phyloP scores from a whole-genome alignment of 2,113 vertebrate species.

The Clarias macrocephalus region DNA sequence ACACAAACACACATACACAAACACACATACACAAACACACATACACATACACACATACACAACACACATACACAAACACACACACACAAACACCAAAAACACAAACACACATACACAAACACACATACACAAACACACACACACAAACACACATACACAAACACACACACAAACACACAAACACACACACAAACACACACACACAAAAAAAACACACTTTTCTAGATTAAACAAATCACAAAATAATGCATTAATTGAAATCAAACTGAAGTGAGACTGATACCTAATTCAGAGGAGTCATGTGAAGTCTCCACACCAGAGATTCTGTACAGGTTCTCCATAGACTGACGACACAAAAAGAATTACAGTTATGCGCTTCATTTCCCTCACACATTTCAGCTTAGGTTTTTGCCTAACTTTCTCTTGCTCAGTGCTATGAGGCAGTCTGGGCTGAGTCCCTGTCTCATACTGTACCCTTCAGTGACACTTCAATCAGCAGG shows the following conservation, averaged over 20 bases:
- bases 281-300: constrained; percentile 49
- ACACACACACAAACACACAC: too few relatives aligned
- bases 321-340: constrained; percentile 84
- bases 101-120: too few relatives aligned
- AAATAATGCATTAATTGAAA: background rate
- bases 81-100: too few relatives aligned
- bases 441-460: background rate
- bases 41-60: too few relatives aligned
- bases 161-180: too few relatives aligned
- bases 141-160: too few relatives aligned
- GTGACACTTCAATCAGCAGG: background rate
- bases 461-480: background rate
- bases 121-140: too few relatives aligned
- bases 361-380: background rate
- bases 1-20: too few relatives aligned
- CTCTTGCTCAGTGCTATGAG: background rate
- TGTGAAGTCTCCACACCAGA: constrained; percentile 60
- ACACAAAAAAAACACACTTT: too few relatives aligned
- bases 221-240: background rate
- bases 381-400: background rate
- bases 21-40: too few relatives aligned
- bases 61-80: too few relatives aligned
- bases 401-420: background rate
- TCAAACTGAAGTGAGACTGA: too few relatives aligned
- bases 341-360: constrained; percentile 68